Evolutionary conservation across 1,140 invertebrate species (phyloP).

Genomic region (Archivesica marissinica): DNA sequence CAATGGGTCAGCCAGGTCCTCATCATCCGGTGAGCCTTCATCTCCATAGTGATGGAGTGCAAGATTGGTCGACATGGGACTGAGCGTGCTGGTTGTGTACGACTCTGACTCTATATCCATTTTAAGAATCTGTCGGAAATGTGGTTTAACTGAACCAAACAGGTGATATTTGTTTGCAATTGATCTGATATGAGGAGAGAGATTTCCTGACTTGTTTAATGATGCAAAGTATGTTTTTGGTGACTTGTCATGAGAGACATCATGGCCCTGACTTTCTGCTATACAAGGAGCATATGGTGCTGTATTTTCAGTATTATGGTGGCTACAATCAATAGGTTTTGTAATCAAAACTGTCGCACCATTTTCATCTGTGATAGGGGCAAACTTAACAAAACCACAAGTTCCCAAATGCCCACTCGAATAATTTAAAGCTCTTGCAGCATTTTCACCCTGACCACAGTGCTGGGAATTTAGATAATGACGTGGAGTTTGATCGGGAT

Average conservation of each 20-base stretch:
- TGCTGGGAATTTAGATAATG: background rate
- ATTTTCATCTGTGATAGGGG: conserved; percentile 26
- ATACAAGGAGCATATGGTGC: background rate
- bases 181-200: conserved; percentile 69
- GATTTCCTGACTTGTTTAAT: conserved; percentile 57
- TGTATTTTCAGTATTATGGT: background rate
- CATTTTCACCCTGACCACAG: background rate
- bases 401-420: background rate
- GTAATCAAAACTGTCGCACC: background rate
- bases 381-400: conserved; percentile 38
- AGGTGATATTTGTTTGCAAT: conserved; percentile 67
- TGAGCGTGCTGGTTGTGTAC: background rate
- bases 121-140: background rate
- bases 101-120: background rate
- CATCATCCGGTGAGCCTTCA: background rate
- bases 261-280: background rate
- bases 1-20: background rate
- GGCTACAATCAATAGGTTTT: background rate
- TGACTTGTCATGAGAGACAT: background rate
- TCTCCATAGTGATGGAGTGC: background rate
- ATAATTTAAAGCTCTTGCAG: conserved; percentile 13
- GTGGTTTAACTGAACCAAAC: conserved; percentile 31
- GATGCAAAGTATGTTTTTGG: conserved; percentile 62
- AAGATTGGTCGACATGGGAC: background rate
- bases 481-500: background rate